Conservation (phyloP, 2,113 vertebrate genomes). For the Plecturocebus donacophilus region DNA sequence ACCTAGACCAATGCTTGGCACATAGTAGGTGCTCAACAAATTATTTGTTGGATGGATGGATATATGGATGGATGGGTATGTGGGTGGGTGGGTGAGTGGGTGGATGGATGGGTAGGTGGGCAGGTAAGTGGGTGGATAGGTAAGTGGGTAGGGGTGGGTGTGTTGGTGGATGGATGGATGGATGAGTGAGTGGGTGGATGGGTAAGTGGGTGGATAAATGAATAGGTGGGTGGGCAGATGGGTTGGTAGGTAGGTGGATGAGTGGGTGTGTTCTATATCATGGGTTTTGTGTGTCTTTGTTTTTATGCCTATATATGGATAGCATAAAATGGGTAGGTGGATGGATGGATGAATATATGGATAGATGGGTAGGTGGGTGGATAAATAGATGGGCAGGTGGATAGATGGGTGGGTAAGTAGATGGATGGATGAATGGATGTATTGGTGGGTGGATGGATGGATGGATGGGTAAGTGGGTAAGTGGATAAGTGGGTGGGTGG, state of each 20-base stretch:
- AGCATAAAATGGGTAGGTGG: no score
- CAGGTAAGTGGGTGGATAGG: not conserved
- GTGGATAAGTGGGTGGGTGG: rapidly evolving
- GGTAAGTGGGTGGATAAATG: rapidly evolving
- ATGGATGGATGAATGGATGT: rapidly evolving
- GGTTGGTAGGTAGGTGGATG: rapidly evolving
- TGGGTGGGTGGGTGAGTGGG: rapidly evolving
- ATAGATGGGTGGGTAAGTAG: rapidly evolving
- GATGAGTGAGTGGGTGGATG: not conserved
- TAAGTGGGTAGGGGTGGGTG: not conserved
- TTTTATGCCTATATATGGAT: no score
- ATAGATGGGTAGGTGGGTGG: rapidly evolving
- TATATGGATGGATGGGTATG: no score
- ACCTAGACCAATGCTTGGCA: not conserved
- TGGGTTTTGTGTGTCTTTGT: no score
- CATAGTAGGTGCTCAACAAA: not conserved
- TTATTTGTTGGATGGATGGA: not conserved
- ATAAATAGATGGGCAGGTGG: no score
- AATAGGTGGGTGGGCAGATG: no score
- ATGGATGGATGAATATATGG: no score
- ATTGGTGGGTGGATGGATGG: no score
- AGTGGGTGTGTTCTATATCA: no score
- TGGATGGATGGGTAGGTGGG: not conserved
- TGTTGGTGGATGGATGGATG: not conserved
- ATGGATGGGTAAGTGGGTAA: rapidly evolving